A percentile compares a stretch with the other conserved stretches of the same genome.
phyloP scores from a whole-genome alignment of 1,140 invertebrate genomes.

The Harpegnathos saltator region DNA sequence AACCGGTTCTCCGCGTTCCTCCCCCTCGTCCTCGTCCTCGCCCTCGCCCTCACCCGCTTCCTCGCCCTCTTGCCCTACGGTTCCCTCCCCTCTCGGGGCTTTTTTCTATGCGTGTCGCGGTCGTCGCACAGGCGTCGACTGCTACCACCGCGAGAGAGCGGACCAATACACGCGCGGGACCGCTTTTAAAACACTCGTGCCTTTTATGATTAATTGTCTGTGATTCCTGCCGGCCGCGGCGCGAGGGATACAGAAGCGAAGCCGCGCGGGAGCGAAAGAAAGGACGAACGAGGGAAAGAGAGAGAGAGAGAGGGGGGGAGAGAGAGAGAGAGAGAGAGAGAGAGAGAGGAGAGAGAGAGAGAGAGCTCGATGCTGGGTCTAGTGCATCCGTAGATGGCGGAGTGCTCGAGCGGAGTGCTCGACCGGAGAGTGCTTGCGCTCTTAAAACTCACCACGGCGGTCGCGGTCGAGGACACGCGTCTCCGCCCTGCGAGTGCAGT shows the following conservation, averaged over 20 bases:
- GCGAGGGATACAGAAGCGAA: constrained; percentile 16
- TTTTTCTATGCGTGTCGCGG: constrained; percentile 52
- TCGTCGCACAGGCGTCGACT: constrained; percentile 65
- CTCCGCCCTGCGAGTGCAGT: constrained; percentile 34
- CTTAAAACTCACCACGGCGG: constrained; percentile 14
- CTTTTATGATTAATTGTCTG: constrained; percentile 68
- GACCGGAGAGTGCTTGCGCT: constrained; percentile 9
- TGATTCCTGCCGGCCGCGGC: constrained; percentile 58
- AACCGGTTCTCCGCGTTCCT: constrained; percentile 70
- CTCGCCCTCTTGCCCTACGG: constrained; percentile 8
- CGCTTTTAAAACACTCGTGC: background rate
- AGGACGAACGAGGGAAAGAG: background rate
- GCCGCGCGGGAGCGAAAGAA: no score
- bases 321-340: no score
- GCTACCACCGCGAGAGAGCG: constrained; percentile 44
- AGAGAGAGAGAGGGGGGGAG: no score
- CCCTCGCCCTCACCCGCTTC: constrained; percentile 15
- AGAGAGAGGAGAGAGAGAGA: no score
- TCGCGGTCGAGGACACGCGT: constrained; percentile 25
- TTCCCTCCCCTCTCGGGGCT: constrained; percentile 7
- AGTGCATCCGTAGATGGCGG: constrained; percentile 60
- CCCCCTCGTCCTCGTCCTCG: constrained; percentile 14
- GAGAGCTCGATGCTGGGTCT: no score
- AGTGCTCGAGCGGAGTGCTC: constrained; percentile 41
- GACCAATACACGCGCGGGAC: constrained; percentile 46